Percentiles rank a stretch among this genome's conserved stretches.
phyloP scores from a whole-genome alignment of 2,888 invertebrate genomes.

The Zootermopsis nevadensis region DNA sequence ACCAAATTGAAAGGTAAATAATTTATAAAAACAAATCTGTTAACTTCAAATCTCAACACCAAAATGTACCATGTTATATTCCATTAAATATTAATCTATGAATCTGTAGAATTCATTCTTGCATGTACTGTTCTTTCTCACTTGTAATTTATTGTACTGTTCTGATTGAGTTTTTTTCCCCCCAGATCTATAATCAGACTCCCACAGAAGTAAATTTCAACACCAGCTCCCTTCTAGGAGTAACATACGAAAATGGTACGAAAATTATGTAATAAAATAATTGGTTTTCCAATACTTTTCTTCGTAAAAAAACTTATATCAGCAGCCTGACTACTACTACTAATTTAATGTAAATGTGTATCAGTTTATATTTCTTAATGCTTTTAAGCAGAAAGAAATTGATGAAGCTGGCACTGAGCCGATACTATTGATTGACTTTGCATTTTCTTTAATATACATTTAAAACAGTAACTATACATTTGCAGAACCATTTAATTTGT shows the following conservation, averaged over 20 bases:
- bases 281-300: slow-evolving; percentile 26
- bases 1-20: not conserved
- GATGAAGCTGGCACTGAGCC: not conserved
- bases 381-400: not conserved
- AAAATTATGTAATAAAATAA: slow-evolving; percentile 26
- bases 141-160: not conserved
- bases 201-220: not conserved
- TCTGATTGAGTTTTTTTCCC: not conserved
- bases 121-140: not conserved
- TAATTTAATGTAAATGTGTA: slow-evolving; percentile 11
- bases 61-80: not conserved
- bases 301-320: not conserved
- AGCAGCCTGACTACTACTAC: slow-evolving; percentile 11
- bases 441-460: not conserved
- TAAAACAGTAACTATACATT: too few species aligned
- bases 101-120: not conserved
- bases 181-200: not conserved
- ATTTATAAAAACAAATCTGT: not conserved
- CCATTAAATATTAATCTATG: not conserved
- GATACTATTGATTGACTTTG: not conserved
- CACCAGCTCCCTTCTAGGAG: slow-evolving; percentile 9
- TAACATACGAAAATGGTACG: slow-evolving; percentile 3
- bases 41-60: not conserved
- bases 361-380: too few species aligned
- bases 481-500: too few species aligned